A percentile compares a stretch with the other conserved stretches of the same genome.
phyloP scores from a whole-genome alignment of 1,140 invertebrate genomes.

The Cydia strobilella region DNA sequence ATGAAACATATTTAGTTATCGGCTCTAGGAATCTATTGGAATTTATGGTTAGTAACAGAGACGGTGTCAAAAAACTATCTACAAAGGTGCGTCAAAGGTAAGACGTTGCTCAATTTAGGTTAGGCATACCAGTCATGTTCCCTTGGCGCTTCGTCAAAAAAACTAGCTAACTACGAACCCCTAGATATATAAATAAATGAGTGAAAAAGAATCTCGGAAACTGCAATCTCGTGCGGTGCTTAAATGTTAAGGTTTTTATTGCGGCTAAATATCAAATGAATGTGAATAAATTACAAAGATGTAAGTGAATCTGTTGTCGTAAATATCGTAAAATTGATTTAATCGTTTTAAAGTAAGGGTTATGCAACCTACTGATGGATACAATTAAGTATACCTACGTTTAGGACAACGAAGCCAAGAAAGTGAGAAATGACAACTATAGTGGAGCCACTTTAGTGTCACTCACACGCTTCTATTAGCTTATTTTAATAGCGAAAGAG shows the following conservation, averaged over 20 bases:
- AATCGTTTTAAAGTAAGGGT: background rate
- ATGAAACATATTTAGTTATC: too few relatives aligned
- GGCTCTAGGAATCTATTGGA: too few relatives aligned
- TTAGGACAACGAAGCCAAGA: too few relatives aligned
- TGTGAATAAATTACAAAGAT: background rate
- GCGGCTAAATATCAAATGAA: background rate
- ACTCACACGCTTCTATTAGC: too few relatives aligned
- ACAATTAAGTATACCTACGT: too few relatives aligned
- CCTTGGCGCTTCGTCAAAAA: background rate
- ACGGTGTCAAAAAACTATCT: too few relatives aligned
- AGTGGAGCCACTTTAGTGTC: too few relatives aligned
- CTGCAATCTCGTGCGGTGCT: background rate
- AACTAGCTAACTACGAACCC: too few relatives aligned
- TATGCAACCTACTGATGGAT: background rate
- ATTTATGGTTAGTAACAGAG: too few relatives aligned
- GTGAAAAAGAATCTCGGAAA: background rate
- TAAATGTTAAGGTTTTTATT: background rate
- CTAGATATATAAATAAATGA: background rate
- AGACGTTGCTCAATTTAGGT: slow-evolving; percentile 9
- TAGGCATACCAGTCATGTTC: background rate
- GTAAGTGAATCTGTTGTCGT: background rate
- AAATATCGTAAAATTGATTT: background rate
- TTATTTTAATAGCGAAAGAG: too few relatives aligned
- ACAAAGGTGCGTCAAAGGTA: too few relatives aligned
- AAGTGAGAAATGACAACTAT: too few relatives aligned